Evolutionary conservation across 2,888 invertebrate genomes (phyloP).

Genomic region (Papilio demoleus): DNA sequence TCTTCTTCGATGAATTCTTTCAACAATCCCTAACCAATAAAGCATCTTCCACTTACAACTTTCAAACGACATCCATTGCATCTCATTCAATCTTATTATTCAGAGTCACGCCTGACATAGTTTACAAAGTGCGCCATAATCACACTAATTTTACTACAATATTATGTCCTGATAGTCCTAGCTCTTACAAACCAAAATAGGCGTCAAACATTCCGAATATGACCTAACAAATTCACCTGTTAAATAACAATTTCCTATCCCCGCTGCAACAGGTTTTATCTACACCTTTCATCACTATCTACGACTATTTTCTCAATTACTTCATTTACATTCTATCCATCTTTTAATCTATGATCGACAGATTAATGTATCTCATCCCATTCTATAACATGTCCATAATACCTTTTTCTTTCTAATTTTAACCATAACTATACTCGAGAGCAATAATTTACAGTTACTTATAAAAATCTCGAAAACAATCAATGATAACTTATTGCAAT

Average conservation of each 20-base stretch:
- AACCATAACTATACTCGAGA: no score
- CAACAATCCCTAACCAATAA: neutral
- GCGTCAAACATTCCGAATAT: neutral
- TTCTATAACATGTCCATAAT: no score
- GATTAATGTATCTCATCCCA: no score
- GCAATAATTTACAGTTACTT: no score
- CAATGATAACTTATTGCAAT: no score
- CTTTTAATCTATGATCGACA: no score
- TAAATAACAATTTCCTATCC: neutral
- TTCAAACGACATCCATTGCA: neutral
- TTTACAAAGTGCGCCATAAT: neutral
- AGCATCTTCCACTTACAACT: neutral
- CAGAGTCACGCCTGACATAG: neutral
- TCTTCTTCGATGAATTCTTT: neutral
- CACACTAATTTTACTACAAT: neutral
- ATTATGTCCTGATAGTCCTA: neutral
- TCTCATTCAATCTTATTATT: neutral
- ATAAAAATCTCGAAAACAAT: no score
- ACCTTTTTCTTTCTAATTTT: no score
- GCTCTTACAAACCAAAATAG: neutral
- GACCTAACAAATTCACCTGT: neutral
- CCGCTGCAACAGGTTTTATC: no score
- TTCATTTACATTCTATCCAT: no score
- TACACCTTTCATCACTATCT: no score
- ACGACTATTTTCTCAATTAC: no score